Base-by-base conservation (phyloP, 2,888 invertebrate species). In the Coenonympha arcania region DNA sequence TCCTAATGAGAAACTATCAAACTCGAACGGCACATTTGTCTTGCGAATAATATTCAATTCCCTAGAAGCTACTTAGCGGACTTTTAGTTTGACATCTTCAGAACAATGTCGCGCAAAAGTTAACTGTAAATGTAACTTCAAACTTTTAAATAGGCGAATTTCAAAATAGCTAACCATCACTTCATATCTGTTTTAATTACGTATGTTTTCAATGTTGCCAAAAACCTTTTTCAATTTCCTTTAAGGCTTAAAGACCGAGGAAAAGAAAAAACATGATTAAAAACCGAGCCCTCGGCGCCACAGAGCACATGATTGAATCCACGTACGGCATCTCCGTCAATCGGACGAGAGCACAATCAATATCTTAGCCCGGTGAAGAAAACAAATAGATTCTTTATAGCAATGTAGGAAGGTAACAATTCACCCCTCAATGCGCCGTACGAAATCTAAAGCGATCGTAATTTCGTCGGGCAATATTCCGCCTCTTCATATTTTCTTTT, bases 391-490 rank as follows among this genome's bases (percentile, higher is more conserved):
- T 80, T 77, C 78, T 79, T 78, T 79, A 81, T 73, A 75, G 73
- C 79, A 73, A 80, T 75, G 79, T 76, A 74, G 69, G 73, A 79
- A 82, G 81, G 80, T 80, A 79, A 84, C 81, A 84, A 82, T 83
- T 82, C 76, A 78, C 75, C 79, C 72, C 77, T 76, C 80, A 79
- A 83, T 82, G 76, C 81, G 74, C 75, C 76, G 78, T 76, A 73
- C 65, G 73, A 79, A 82, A 80, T 83, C 83, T 75, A 82, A 84
- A 83, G 76, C 76, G 81, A 82, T 81, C 79, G 83, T 83, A 84
- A 85, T 85, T 82, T 82, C 73, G 82, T 76, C 79, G 76, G 78
- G 80, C 79, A 79, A 85, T 83, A 82, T 83, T 82, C 78, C 66
- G 77, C 75, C 77, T 81, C 84, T 81, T 79, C 83, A 85, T 84